Conservation (phyloP, 2,113 vertebrate genomes). For the Hemibagrus wyckioides region DNA sequence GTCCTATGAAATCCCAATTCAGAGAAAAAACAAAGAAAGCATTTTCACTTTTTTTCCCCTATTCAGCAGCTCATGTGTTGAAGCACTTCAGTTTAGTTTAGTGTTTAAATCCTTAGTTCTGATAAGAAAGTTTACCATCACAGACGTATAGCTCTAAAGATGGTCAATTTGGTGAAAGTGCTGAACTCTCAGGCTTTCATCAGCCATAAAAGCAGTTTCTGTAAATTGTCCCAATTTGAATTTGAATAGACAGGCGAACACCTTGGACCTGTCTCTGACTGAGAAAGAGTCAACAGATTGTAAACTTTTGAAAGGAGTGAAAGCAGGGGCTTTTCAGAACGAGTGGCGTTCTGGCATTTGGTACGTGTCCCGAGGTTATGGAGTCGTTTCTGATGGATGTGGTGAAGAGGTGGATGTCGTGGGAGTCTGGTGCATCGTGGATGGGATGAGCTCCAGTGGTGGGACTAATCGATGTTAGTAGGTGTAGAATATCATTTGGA, state of each 20-base stretch:
- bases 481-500: conserved; percentile 6
- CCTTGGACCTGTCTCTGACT: not conserved
- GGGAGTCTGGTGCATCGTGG: not conserved
- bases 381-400: not conserved
- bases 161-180: not conserved
- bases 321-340: not conserved
- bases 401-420: not conserved
- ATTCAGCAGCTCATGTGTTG: not conserved
- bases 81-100: not conserved
- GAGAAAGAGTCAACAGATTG: not conserved
- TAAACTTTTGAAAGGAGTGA: not conserved
- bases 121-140: too few species aligned
- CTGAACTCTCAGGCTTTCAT: not conserved
- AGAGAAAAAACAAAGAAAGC: not conserved
- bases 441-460: not conserved
- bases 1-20: not conserved
- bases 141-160: not conserved
- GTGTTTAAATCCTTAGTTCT: too few species aligned
- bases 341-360: not conserved
- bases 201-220: not conserved
- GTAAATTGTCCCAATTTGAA: not conserved
- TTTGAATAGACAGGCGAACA: too few species aligned
- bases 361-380: not conserved
- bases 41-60: not conserved
- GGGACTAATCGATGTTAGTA: conserved; percentile 9